Evolutionary conservation across 2,888 invertebrate species (phyloP), one percentile per base, ranked within the genome.

Genomic region (Stegophylla sp.): DNA sequence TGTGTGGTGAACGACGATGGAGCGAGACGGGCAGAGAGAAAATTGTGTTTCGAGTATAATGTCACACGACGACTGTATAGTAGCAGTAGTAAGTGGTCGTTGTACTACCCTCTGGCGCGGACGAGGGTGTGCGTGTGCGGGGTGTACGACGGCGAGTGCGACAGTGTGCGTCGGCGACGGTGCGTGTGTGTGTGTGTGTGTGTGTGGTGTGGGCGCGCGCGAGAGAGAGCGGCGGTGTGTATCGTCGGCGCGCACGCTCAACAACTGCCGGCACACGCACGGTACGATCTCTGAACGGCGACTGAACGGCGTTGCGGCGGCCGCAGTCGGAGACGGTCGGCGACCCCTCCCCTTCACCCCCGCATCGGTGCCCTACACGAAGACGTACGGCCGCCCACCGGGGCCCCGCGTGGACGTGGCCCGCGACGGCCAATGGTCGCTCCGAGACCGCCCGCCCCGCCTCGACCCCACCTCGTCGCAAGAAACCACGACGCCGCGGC

Each of bases 391-490:
- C 75, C 81, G 81, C 74, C 76, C 75, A 72, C 76, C 26, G 48
- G 67, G 9, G 61, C 51, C n/a, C 73, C 82, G 67, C 66, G 69
- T 48, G 81, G 79, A 81, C 82, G 73, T 79, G 83, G 72, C 82
- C 74, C 81, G 53, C 75, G 83, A 53, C 67, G 71, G 64, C 82
- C 83, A 82, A 82, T 82, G 75, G 74, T 45, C 34, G 73, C 10
- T 17, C 69, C 73, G 81, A 66, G 45, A 72, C 67, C 79, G 73
- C 79, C 71, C n/a, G n/a, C n/a, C 63, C 81, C 75, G 53, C 66
- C 43, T 69, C 63, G 48, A 63, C 28, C 7, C 61, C 67, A 63
- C 73, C 69, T 53, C 67, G 61, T 41, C 77, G 23, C 28, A 4
- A 10, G 23, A 26, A 28, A 41, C 7, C 41, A 0, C 64, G 20